Evolutionary conservation across 2,797 vertebrate species (phyloP).

Genomic region (Rhodeus uyekii): DNA sequence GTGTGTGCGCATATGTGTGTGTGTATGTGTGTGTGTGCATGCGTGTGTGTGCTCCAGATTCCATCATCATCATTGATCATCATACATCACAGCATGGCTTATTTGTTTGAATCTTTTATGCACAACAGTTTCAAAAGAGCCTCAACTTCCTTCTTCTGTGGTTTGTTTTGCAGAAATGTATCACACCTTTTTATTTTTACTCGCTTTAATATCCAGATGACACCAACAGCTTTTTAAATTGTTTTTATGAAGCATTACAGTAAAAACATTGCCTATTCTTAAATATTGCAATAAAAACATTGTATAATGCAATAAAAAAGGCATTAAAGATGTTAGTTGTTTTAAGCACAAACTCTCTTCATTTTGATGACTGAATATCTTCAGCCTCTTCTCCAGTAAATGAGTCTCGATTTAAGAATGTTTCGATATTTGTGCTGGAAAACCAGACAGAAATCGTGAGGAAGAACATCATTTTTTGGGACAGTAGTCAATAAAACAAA

Average conservation of each 20-base stretch:
- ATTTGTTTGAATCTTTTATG: background rate
- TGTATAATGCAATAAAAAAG: background rate
- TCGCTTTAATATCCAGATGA: too few species aligned
- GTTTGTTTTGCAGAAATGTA: background rate
- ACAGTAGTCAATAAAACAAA: background rate
- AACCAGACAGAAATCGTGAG: too few species aligned
- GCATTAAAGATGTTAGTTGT: too few species aligned
- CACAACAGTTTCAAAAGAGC: background rate
- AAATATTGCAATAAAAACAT: background rate
- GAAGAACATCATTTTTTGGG: background rate
- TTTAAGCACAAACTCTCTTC: too few species aligned
- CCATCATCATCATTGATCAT: background rate
- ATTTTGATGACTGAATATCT: too few species aligned
- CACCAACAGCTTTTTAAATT: background rate
- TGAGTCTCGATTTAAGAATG: too few species aligned
- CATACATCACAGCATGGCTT: background rate
- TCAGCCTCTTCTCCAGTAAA: too few species aligned
- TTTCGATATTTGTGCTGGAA: too few species aligned
- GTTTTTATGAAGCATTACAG: background rate
- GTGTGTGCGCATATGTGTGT: background rate
- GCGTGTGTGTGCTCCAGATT: background rate
- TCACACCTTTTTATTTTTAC: background rate
- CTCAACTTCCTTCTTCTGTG: background rate
- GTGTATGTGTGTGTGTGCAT: background rate
- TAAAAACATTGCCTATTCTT: background rate